Conservation (phyloP, 2,797 vertebrate species). For the Squalus acanthias region DNA sequence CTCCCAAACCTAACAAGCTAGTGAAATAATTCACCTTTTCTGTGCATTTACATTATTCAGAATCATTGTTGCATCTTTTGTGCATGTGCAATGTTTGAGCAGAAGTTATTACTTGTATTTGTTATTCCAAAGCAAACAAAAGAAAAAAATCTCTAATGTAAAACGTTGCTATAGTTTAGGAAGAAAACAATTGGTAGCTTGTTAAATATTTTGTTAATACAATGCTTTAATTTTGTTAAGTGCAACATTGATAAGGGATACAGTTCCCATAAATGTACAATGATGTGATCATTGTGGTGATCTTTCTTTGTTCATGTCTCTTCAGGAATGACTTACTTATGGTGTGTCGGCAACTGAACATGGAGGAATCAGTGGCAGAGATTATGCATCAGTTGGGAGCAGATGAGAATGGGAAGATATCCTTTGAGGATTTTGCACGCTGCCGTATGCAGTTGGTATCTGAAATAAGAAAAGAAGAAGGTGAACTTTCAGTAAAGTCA, state of each 20-base stretch:
- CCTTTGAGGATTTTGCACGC: constrained; percentile 71
- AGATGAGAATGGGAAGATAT: constrained; percentile 67
- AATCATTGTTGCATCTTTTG: background rate
- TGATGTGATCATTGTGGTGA: background rate
- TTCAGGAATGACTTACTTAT: constrained; percentile 73
- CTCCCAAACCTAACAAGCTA: background rate
- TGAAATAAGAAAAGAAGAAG: constrained; percentile 73
- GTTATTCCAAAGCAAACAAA: background rate
- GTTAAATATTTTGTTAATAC: background rate
- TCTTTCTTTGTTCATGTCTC: constrained; percentile 7
- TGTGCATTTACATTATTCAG: background rate
- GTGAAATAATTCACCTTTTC: constrained; percentile 4
- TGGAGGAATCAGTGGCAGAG: constrained; percentile 67
- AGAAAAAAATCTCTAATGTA: background rate
- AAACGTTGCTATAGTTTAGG: background rate
- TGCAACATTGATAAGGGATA: background rate
- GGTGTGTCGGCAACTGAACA: constrained; percentile 70
- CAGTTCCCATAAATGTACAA: background rate
- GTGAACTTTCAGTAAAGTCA: constrained; percentile 59
- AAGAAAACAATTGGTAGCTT: background rate
- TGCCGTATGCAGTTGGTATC: constrained; percentile 65
- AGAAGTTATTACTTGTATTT: background rate
- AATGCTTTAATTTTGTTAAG: background rate
- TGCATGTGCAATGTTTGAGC: background rate
- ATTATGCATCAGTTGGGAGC: constrained; percentile 66